Base-by-base conservation (phyloP, 2,113 vertebrate genomes). In the Corythornis madagascariensis region DNA sequence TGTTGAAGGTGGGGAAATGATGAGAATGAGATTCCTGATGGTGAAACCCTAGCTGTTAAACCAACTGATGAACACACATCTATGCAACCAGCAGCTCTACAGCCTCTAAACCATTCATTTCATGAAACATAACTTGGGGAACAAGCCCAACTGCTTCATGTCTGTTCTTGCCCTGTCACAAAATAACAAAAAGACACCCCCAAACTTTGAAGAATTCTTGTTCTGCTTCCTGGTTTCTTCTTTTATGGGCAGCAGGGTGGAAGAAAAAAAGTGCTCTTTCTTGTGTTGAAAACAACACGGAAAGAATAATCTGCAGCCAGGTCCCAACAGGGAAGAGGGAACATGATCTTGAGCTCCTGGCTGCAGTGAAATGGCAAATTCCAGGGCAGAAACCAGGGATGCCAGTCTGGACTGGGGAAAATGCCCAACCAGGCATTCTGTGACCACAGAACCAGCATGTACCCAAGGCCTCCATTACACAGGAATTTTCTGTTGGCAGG, bases 351-450 rank as follows among this genome's bases (percentile, higher is more conserved):
- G 14, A 84, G 33, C 63, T 92, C 70, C 86, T 94, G 93, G 92
- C 86, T 89, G 67, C 67, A 85, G 84, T 14, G 17, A 94, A 93
- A 95, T 86, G 90, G 86, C 80, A 93, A 90, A 94, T 94, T 88
- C 72, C 80, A 88, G 56, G 0, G 2, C 28, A 7, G 80, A 63
- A 93, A 77, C 83, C 0, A 7, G 76, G 57, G 28, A 78, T 94
- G 80, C 90, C 92, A 75, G 83, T 47, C 52, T 14, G 57, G 88
- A 17, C 20, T 3, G 9, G 33, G 83, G 82, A 47, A 53, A 71
- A 76, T 6, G 4, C 38, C 0, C 0, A 82, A 18, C 53, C 0
- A 0, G 13, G 83, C 1, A 22, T 26, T 26, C 38, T 0, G 2
- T 26, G n/a, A 17, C 52, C 14, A 6, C 29, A 31, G 53, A 57